Conservation (phyloP, 2,888 invertebrate species). For the Xanthia icteritia region DNA sequence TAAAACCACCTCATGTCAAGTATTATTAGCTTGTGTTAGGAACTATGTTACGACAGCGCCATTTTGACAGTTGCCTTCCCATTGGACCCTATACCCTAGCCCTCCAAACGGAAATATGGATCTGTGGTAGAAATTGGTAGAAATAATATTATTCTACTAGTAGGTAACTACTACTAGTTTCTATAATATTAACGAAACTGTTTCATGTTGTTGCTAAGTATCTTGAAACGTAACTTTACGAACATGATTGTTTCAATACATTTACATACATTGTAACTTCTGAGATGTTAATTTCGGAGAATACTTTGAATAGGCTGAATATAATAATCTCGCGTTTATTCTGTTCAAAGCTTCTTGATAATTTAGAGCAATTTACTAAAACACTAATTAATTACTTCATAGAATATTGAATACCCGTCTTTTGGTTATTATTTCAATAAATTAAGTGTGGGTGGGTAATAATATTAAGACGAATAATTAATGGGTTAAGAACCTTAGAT, state of each 20-base stretch:
- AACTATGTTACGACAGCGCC: too few species aligned
- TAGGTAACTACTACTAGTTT: too few species aligned
- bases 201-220: not conserved
- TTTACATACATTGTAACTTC: not conserved
- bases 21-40: too few species aligned
- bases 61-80: too few species aligned
- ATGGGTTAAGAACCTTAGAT: not conserved
- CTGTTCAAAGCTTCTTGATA: not conserved
- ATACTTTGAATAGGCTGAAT: constrained; percentile 13
- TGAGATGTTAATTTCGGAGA: not conserved
- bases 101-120: too few species aligned
- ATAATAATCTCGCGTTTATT: constrained; percentile 7
- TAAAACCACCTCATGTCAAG: too few species aligned
- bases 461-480: constrained; percentile 3
- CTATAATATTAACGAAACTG: too few species aligned
- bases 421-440: constrained; percentile 15
- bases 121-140: too few species aligned
- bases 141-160: too few species aligned
- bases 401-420: constrained; percentile 2
- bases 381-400: constrained; percentile 9
- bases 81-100: too few species aligned
- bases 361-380: constrained; percentile 7
- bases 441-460: not conserved
- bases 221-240: not conserved
- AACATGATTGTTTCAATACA: not conserved